phyloP scores from a whole-genome alignment of 2,113 vertebrate species.

The Atlantisia rogersi region DNA sequence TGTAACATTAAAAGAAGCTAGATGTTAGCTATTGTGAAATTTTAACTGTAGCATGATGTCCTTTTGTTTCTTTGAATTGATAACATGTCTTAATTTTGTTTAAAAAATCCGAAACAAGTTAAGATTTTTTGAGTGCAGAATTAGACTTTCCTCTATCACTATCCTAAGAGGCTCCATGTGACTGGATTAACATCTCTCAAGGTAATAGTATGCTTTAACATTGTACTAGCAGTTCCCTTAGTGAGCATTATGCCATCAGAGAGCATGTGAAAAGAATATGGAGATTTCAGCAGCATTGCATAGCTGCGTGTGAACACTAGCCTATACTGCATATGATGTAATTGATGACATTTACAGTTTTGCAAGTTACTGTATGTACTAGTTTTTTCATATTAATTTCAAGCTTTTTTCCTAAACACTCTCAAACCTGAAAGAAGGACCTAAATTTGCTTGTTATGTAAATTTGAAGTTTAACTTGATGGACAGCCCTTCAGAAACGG shows the following conservation, averaged over 20 bases:
- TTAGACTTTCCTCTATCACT: not conserved
- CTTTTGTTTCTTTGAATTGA: not conserved
- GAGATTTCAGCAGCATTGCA: not conserved
- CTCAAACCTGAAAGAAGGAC: not conserved
- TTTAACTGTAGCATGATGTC: not conserved
- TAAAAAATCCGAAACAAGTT: not conserved
- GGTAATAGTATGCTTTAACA: not conserved
- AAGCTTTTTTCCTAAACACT: not conserved
- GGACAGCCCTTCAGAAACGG: not conserved
- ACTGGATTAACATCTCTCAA: not conserved
- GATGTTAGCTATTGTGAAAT: not conserved
- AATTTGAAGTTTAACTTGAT: not conserved
- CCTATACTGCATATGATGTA: not conserved
- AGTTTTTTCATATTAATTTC: not conserved
- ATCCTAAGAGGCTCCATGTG: not conserved
- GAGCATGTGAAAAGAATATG: not conserved
- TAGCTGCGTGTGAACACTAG: not conserved
- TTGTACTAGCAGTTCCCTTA: not conserved
- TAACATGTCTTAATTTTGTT: not conserved
- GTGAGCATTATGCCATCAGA: not conserved
- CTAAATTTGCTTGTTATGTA: not conserved
- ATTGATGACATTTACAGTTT: not conserved
- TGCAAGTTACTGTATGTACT: not conserved
- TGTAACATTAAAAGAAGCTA: not conserved
- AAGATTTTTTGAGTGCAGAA: not conserved